Percentiles rank a stretch among this genome's conserved stretches.
These are phyloP conservation scores for Eudemis profundana DNA, from an alignment of 2,888 invertebrate genomes.

Conservation along the genomic window DNA sequence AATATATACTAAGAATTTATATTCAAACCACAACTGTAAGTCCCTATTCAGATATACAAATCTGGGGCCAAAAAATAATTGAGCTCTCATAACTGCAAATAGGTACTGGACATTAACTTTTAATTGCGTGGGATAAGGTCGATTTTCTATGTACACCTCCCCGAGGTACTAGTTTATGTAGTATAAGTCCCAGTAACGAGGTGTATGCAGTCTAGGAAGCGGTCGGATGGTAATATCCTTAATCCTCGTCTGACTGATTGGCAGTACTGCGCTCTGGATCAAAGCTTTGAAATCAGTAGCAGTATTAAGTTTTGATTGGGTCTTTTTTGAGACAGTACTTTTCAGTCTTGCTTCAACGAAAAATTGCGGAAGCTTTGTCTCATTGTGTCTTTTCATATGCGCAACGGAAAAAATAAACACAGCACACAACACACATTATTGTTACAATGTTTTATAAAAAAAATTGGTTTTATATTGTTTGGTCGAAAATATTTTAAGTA, in stretches of 20 bases:
- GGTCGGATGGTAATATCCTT: constrained; percentile 26
- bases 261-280: constrained; percentile 4
- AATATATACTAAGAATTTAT: too few relatives aligned
- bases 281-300: constrained; percentile 4
- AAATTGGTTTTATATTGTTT: too few relatives aligned
- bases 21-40: neutral
- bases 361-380: too few relatives aligned
- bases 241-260: constrained; percentile 13
- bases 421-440: too few relatives aligned
- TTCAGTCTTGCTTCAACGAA: too few relatives aligned
- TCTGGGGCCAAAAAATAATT: too few relatives aligned
- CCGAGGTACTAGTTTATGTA: neutral
- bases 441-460: too few relatives aligned
- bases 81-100: too few relatives aligned
- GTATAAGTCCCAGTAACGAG: constrained; percentile 12
- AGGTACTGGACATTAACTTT: neutral
- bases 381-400: too few relatives aligned
- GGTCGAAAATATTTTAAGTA: too few relatives aligned
- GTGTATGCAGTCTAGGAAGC: constrained; percentile 7
- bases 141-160: neutral
- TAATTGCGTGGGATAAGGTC: neutral
- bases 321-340: too few relatives aligned
- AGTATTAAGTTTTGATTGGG: neutral
- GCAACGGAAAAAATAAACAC: too few relatives aligned
- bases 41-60: neutral